Evolutionary conservation across 1,140 invertebrate species (phyloP), one percentile per base, ranked within the genome.

Genomic region (Uloborus diversus): DNA sequence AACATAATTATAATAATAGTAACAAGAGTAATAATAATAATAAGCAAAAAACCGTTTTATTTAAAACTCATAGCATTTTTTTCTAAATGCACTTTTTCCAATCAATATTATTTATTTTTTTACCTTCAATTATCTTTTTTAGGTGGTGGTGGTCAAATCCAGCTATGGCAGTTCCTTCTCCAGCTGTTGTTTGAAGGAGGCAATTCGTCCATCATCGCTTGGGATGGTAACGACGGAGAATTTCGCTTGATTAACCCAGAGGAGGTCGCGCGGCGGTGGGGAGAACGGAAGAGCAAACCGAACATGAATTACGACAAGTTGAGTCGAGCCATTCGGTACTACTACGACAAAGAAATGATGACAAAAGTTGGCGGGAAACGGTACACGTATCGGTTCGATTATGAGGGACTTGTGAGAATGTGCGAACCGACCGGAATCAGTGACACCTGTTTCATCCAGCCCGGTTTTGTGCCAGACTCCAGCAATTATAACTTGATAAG

Each of bases 171-270:
- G 88, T 99, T 99, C 87, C 90, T 99, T 23, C 90, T 99, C 73
- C 97, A 99, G 88, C 90, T 99, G 32, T 89, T 99, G 65, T 95
- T 94, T 83, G 96, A 99, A 87, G 66, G 84, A 28, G 93, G 91
- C 83, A 96, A 97, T 86, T 92, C 93, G 2, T 92, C 92, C 78
- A 96, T 94, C 87, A 99, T 99, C 85, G 94, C 95, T 64, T 98
- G 96, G 96, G 95, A 98, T 87, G 95, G 94, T 7, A 96, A 93
- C 47, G 96, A 97, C 84, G 96, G 96, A 3, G 95, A 98, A 87
- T 99, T 99, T 89, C 97, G 98, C 88, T 90, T 99, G 81, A 95
- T 94, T 7, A 96, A 99, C 88, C 97, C 97, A 0, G 97, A 99
- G 85, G 97, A 99, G 86, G 97, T 99, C 57, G 97, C 97, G 1